Base-by-base conservation (phyloP, 2,113 vertebrate genomes). In the Apeltes quadracus region DNA sequence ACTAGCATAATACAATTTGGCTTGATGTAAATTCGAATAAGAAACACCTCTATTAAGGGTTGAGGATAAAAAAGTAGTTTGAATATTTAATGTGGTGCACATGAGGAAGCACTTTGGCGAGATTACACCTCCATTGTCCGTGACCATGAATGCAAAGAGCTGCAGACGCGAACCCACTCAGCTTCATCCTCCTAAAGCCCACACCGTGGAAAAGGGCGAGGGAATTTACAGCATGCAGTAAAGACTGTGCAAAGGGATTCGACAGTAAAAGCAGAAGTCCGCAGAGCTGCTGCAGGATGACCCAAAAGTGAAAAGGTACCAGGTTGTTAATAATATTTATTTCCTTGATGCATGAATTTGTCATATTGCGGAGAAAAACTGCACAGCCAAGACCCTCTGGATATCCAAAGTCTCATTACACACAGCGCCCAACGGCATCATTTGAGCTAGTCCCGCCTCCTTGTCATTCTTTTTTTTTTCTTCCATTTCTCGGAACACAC, bases 401-500 rank as follows among this genome's bases (percentile, higher is more conserved):
- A 70, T 58, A 75, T 70, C 12, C 29, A 25, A 22, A 41, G 18
- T 46, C 41, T 78, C 29, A 70, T 81, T 56, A 71, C 72, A 74
- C 61, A 66, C 61, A 5, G 3, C 38, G 27, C 6, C 4, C 0
- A 34, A 34, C 32, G 55, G n/a, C 48, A 72, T 81, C 16, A 58
- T 76, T 65, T 71, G 6, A 81, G 54, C 58, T 34, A 18, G 51
- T 39, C 55, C 53, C 74, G 69, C 61, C 34, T 78, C 27, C 34
- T 27, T 43, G 25, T 22, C 43, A 22, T 50, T 58, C 79, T 81
- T 78, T 59, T 51, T 22, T 58, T 81, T 81, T 78, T 59, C 23
- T 22, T 57, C 64, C 61, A 61, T 76, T 75, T 69, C 59, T 79
- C 69, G 51, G 65, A 88, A 83, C 67, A 63, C 76, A 74, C 39